Conservation (phyloP, 1,140 invertebrate species). For the Lordiphosa stackelbergi region DNA sequence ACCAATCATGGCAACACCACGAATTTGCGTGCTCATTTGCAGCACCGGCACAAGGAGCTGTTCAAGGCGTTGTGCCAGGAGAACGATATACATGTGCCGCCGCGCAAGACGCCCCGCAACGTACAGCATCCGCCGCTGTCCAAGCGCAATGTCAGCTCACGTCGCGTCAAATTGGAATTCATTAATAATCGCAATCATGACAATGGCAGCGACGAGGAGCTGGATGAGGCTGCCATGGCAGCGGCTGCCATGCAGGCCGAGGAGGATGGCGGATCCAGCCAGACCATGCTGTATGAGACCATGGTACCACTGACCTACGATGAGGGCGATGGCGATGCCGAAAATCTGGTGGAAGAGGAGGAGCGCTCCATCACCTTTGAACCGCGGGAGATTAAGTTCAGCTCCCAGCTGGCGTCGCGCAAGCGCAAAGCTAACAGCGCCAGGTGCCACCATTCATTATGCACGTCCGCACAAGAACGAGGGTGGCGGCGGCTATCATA, state of each 20-base stretch:
- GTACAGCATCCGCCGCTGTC: conserved; percentile 51
- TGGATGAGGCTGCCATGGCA: conserved; percentile 57
- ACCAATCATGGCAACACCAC: conserved; percentile 83
- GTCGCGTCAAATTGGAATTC: conserved; percentile 58
- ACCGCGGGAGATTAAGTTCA: conserved; percentile 37
- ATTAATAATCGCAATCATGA: conserved; percentile 58
- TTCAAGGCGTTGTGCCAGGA: conserved; percentile 65
- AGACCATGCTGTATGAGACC: conserved; percentile 66
- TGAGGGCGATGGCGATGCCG: conserved; percentile 62
- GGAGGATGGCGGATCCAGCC: conserved; percentile 53
- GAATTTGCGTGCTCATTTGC: conserved; percentile 81
- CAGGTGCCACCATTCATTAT: conserved; percentile 27
- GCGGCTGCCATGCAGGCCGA: conserved; percentile 65
- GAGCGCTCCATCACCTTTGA: conserved; percentile 51
- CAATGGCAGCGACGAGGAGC: conserved; percentile 52
- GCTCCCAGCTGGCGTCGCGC: conserved; percentile 5
- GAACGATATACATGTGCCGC: conserved; percentile 68
- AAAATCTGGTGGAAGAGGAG: conserved; percentile 55
- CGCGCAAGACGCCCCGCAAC: conserved; percentile 64
- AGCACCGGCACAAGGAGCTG: conserved; percentile 80
- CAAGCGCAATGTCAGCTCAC: conserved; percentile 58
- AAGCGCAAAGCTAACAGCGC: conserved; percentile 46
- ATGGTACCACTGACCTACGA: conserved; percentile 71
- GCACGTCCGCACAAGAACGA: conserved; percentile 43
- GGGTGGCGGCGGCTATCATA: conserved; percentile 24